Percentiles rank a stretch among this genome's conserved stretches.
phyloP scores from a whole-genome alignment of 1,140 invertebrate species.

The Pararge aegeria region DNA sequence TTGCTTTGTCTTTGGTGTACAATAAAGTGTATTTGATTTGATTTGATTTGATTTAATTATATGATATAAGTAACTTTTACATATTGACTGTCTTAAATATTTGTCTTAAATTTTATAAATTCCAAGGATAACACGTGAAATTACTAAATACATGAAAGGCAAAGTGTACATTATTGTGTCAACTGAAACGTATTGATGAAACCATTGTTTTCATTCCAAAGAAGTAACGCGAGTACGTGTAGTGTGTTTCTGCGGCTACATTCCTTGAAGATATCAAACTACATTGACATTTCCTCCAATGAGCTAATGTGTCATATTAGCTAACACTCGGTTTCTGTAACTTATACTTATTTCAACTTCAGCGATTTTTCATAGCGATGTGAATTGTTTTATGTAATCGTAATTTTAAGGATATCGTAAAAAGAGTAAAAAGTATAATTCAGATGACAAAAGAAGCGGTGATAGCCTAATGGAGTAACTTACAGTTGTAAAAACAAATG shows the following conservation, averaged over 20 bases:
- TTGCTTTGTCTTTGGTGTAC: no score
- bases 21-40: no score
- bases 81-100: no score
- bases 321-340: conserved; percentile 28
- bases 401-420: not conserved
- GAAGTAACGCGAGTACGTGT: conserved; percentile 34
- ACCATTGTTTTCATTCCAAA: conserved; percentile 57
- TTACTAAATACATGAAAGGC: not conserved
- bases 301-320: conserved; percentile 25
- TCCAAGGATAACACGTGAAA: no score
- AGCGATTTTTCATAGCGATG: conserved; percentile 22
- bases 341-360: conserved; percentile 26
- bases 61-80: no score
- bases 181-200: conserved; percentile 26
- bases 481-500: no score
- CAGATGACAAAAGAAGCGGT: no score
- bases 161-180: conserved; percentile 7
- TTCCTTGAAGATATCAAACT: conserved; percentile 24
- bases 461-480: no score
- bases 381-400: not conserved
- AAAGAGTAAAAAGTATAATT: no score
- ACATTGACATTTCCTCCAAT: conserved; percentile 26
- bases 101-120: no score
- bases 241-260: conserved; percentile 29
- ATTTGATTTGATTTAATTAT: no score